phyloP scores from a whole-genome alignment of 2,888 invertebrate species.

The Heteropelma amictum region DNA sequence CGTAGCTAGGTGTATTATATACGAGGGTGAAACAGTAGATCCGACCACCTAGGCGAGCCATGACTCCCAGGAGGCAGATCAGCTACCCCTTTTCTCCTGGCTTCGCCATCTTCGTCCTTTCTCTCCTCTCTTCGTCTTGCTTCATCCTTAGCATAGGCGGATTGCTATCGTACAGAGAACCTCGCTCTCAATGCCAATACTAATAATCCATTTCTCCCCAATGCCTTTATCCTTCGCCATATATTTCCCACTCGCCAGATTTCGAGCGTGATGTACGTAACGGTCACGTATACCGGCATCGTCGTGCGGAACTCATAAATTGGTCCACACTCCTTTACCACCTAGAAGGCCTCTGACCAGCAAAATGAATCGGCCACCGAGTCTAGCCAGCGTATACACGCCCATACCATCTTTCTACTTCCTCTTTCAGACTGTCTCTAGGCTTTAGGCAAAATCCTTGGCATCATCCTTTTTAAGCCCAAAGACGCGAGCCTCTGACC shows the following conservation, averaged over 20 bases:
- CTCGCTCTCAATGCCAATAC: slow-evolving; percentile 67
- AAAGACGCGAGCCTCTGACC: slow-evolving; percentile 22
- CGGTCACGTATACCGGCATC: slow-evolving; percentile 71
- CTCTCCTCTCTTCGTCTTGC: slow-evolving; percentile 52
- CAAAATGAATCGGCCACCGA: slow-evolving; percentile 43
- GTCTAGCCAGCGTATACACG: slow-evolving; percentile 1
- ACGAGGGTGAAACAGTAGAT: slow-evolving; percentile 69
- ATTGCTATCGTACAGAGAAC: slow-evolving; percentile 38
- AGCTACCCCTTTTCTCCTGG: slow-evolving; percentile 38
- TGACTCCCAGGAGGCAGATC: slow-evolving; percentile 67
- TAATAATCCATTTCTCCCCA: slow-evolving; percentile 71
- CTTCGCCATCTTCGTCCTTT: slow-evolving; percentile 51
- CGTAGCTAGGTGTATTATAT: slow-evolving; percentile 68
- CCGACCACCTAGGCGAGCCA: slow-evolving; percentile 63
- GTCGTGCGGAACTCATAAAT: slow-evolving; percentile 70
- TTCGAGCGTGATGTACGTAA: slow-evolving; percentile 68
- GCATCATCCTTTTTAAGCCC: not conserved
- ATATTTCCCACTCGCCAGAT: slow-evolving; percentile 66
- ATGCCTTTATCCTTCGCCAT: slow-evolving; percentile 64
- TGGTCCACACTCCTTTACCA: slow-evolving; percentile 55
- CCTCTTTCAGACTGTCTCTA: slow-evolving; percentile 22
- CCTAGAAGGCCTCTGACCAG: slow-evolving; percentile 51
- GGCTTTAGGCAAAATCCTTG: slow-evolving; percentile 33
- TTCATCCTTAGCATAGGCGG: slow-evolving; percentile 30
- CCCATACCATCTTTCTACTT: slow-evolving; percentile 27